A percentile compares a stretch with the other conserved stretches of the same genome.
phyloP scores from a whole-genome alignment of 2,797 vertebrate species.

The Salmo trutta region DNA sequence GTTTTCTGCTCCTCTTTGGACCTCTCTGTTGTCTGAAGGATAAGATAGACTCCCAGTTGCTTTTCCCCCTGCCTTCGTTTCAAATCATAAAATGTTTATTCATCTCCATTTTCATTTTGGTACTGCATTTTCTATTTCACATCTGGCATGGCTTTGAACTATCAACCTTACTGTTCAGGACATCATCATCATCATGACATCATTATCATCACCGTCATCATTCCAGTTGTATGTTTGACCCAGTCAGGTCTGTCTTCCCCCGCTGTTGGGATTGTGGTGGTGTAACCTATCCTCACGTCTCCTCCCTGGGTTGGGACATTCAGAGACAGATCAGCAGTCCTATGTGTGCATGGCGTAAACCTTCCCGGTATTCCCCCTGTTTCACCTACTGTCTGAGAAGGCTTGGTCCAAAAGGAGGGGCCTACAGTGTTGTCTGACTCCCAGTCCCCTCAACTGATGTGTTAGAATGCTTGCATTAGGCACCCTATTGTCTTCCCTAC shows the following conservation, averaged over 20 bases:
- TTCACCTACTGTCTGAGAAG: slow-evolving; percentile 11
- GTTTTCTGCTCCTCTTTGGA: slow-evolving; percentile 45
- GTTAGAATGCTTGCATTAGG: slow-evolving; percentile 6
- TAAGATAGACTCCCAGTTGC: slow-evolving; percentile 44
- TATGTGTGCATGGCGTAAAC: slow-evolving; percentile 8
- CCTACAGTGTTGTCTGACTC: not conserved
- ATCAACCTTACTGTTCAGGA: slow-evolving; percentile 12
- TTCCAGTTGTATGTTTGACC: slow-evolving; percentile 24
- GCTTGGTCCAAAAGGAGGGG: not conserved
- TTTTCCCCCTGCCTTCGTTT: slow-evolving; percentile 34
- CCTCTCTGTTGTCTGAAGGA: slow-evolving; percentile 45
- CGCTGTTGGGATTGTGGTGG: slow-evolving; percentile 40
- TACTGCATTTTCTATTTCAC: slow-evolving; percentile 39
- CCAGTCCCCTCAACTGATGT: slow-evolving; percentile 5
- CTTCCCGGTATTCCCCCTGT: not conserved
- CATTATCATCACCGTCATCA: slow-evolving; percentile 35
- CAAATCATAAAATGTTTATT: slow-evolving; percentile 4
- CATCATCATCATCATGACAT: slow-evolving; percentile 45
- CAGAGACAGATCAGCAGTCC: not conserved
- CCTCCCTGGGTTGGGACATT: not conserved
- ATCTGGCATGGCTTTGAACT: slow-evolving; percentile 60
- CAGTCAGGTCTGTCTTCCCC: slow-evolving; percentile 46
- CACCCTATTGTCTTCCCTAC: not conserved
- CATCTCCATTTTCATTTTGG: slow-evolving; percentile 3
- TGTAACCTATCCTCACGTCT: not conserved